A percentile compares a stretch with the other conserved stretches of the same genome.
Conservation (phyloP, 2,113 vertebrate genomes). For the Pao palembangensis region DNA sequence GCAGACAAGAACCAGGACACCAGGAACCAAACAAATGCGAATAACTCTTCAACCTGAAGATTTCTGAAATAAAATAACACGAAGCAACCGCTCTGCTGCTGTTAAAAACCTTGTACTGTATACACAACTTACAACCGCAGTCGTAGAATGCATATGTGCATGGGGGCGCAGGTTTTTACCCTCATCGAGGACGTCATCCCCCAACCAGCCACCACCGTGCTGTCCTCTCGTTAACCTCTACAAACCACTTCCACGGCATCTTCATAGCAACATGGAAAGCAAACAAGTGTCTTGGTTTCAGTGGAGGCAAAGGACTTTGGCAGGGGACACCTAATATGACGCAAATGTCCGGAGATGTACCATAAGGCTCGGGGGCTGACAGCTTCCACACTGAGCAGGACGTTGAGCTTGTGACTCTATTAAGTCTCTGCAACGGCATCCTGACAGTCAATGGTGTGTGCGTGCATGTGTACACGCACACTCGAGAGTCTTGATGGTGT, state of each 20-base stretch:
- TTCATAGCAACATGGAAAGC: slow-evolving; percentile 73
- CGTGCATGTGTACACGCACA: slow-evolving; percentile 19
- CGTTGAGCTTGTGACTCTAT: slow-evolving; percentile 67
- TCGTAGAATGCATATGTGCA: too few species aligned
- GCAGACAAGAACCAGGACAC: too few species aligned
- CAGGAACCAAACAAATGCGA: too few species aligned
- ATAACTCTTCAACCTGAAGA: too few species aligned
- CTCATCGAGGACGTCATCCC: slow-evolving; percentile 13
- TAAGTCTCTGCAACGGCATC: slow-evolving; percentile 58
- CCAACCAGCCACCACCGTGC: not conserved
- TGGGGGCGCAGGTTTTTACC: too few species aligned
- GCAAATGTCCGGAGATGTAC: slow-evolving; percentile 75
- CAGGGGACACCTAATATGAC: slow-evolving; percentile 74
- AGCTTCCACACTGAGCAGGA: slow-evolving; percentile 68
- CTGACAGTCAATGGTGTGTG: slow-evolving; percentile 59
- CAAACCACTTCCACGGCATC: slow-evolving; percentile 61
- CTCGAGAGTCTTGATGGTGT: slow-evolving; percentile 51
- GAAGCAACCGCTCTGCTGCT: too few species aligned
- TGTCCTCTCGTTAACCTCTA: slow-evolving; percentile 33
- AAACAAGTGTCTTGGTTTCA: slow-evolving; percentile 74
- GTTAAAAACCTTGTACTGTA: too few species aligned
- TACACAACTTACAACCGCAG: too few species aligned
- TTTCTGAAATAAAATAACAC: too few species aligned
- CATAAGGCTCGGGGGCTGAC: slow-evolving; percentile 64
- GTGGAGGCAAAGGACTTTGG: slow-evolving; percentile 42